Base-by-base conservation (phyloP, 2,113 vertebrate species). In the Craseonycteris thonglongyai region DNA sequence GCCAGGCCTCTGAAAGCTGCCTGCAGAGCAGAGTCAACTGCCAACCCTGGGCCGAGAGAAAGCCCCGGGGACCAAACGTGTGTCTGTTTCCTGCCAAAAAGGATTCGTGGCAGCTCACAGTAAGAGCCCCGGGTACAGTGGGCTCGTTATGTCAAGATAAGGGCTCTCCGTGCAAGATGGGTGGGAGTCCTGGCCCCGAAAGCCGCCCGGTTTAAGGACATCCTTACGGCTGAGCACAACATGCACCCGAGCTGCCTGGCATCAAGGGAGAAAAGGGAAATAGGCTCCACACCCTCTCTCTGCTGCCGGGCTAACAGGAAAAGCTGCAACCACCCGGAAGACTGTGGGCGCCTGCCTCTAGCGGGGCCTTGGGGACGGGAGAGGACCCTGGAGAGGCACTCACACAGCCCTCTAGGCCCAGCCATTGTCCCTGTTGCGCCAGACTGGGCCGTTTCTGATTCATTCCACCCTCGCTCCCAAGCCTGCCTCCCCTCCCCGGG, bases 221-320 rank as follows among this genome's bases (percentile, higher is more conserved):
- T 30, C 45, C 59, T 45, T 4, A 1, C 5, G 61, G 35, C 51
- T 6, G 28, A 84, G 81, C 61, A 65, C 35, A 51, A 56, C 49
- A 42, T 12, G n/a, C 19, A 24, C 61, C 72, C 1, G 45, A 96
- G 87, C 79, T 42, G 18, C 90, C 90, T 35, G 83, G 95, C 45
- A 22, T 61, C 0, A 8, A 21, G 0, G n/a, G 78, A 66, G 90
- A 58, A 22, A 83, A 63, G 18, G n/a, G 89, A 58, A 85, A 88
- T 7, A 22, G n/a, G 92, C 42, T 8, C 3, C 0, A 9, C 15
- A 16, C 10, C 5, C 13, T 4, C 33, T 5, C 14, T 5, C 8
- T 6, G 24, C 42, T 2, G 86, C 66, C 6, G 13, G 30, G 40
- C 21, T 59, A 40, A 14, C 5, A 26, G 82, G 30, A 35, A 26